Percentiles rank a stretch among this genome's conserved stretches.
Conservation (phyloP, 2,797 vertebrate species). For the Miichthys miiuy region DNA sequence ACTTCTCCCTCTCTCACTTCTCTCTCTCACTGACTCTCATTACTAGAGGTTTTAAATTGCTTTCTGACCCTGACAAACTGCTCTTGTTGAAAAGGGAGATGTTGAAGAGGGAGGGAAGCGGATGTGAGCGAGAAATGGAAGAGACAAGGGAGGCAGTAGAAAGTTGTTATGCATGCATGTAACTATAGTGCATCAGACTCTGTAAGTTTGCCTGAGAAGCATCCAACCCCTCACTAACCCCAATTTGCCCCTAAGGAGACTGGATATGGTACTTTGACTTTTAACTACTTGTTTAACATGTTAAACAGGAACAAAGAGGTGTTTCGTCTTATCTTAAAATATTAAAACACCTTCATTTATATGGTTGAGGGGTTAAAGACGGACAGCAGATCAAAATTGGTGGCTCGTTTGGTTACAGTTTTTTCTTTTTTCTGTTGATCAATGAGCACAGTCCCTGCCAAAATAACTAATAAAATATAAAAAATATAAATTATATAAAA, state of each 20-base stretch:
- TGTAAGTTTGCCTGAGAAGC: conserved; percentile 60
- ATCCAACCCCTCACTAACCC: conserved; percentile 16
- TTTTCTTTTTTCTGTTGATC: neutral
- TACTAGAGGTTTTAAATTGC: conserved; percentile 93
- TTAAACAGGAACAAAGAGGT: neutral
- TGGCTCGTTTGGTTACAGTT: neutral
- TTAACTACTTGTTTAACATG: neutral
- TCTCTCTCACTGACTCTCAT: conserved; percentile 81
- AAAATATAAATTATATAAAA: neutral
- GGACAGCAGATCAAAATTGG: neutral
- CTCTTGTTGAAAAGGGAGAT: conserved; percentile 79
- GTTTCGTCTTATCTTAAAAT: neutral
- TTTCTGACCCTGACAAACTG: conserved; percentile 87
- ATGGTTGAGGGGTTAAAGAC: neutral
- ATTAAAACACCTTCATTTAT: neutral
- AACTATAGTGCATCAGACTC: conserved; percentile 70
- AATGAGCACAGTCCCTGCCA: neutral
- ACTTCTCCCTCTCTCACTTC: conserved; percentile 69
- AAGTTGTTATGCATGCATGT: conserved; percentile 47
- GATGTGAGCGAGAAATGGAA: conserved; percentile 62
- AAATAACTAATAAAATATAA: neutral
- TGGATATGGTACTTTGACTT: conserved; percentile 25
- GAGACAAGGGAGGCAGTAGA: conserved; percentile 25
- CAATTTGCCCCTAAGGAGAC: conserved; percentile 47
- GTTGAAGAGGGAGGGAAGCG: conserved; percentile 63